These are phyloP conservation scores for Amazona vittata DNA, from an alignment of 2,113 vertebrate species.

Conservation along the genomic window DNA sequence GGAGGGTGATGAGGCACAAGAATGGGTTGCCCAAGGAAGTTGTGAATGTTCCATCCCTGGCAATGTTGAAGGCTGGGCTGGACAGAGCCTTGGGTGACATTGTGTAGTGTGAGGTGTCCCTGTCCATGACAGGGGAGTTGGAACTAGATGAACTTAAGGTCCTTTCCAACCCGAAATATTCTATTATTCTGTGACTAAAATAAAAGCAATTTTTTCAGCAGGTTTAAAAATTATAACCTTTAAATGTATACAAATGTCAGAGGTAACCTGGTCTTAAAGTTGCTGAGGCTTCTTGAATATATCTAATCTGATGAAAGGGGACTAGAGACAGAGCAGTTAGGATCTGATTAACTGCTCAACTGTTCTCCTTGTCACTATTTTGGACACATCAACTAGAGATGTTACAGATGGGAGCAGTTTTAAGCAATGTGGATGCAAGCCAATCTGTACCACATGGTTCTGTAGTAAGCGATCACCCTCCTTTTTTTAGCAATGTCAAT, in stretches of 20 bases:
- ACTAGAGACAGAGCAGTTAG: neutral
- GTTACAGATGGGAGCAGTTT: neutral
- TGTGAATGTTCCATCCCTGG: neutral
- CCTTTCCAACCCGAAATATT: neutral
- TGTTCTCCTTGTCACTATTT: neutral
- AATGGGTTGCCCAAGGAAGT: neutral
- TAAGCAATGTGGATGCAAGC: neutral
- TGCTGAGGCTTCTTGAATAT: neutral
- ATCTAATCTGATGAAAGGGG: neutral
- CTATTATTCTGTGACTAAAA: neutral
- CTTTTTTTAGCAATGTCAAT: neutral
- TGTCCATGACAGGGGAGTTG: neutral
- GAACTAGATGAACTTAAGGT: neutral
- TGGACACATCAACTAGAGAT: accelerated
- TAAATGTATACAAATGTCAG: neutral
- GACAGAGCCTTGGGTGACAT: neutral
- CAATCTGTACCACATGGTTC: neutral
- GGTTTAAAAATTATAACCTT: neutral
- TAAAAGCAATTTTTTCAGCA: neutral
- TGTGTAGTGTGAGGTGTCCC: neutral
- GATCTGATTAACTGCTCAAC: neutral
- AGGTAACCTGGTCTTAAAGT: neutral
- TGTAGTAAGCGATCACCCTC: neutral
- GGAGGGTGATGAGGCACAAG: neutral
- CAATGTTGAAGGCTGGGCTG: neutral